Conservation (phyloP, 2,797 vertebrate species). For the Scolopax rusticola region DNA sequence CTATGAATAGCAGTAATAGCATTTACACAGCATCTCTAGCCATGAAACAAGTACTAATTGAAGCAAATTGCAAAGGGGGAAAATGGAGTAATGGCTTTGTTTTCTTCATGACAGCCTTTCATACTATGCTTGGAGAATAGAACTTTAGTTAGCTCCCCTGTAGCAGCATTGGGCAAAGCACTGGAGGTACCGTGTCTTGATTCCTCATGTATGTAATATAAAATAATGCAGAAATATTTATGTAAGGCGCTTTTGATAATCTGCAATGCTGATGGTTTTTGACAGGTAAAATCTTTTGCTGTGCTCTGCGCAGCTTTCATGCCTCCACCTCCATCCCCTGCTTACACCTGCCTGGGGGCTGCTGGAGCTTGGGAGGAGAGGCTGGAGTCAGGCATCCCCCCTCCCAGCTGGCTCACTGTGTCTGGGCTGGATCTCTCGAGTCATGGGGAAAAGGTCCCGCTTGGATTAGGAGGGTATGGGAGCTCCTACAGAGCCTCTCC, state of each 20-base stretch:
- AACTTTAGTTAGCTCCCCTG: background rate
- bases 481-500: background rate
- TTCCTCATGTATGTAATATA: background rate
- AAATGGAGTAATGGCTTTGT: background rate
- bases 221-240: background rate
- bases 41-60: background rate
- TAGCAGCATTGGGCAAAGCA: background rate
- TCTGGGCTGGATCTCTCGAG: background rate
- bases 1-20: background rate
- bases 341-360: background rate
- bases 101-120: background rate
- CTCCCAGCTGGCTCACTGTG: background rate
- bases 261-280: background rate
- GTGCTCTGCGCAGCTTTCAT: background rate
- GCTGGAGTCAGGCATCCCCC: background rate
- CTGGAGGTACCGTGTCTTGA: background rate
- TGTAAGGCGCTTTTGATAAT: background rate
- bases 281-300: background rate
- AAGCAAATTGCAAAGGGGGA: background rate
- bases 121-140: background rate
- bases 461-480: accelerated
- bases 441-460: background rate
- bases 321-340: background rate
- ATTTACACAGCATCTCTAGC: background rate
- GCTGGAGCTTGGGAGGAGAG: accelerated